Evolutionary conservation across 2,113 vertebrate species (phyloP), one percentile per base, ranked within the genome.

Genomic region (Clarias batrachus): DNA sequence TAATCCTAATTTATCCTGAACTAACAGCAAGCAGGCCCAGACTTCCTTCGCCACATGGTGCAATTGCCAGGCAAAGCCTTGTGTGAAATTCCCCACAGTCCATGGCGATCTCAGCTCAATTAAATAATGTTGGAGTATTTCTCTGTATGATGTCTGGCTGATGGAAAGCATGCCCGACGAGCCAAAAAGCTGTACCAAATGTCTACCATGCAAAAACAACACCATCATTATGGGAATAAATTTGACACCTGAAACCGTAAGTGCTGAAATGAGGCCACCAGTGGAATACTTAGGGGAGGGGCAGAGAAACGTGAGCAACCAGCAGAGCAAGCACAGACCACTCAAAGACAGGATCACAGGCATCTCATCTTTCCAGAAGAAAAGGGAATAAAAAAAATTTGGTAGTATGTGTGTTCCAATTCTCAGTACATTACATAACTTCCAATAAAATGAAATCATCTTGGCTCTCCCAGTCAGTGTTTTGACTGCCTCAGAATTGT

Each of bases 11-110:
- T 63, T 68, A 27, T 77, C 56, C 13, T 30, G 37, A 63, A 27
- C 85, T 16, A 54, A 74, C 60, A 77, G n/a, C 78, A 85, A 86
- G 60, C n/a, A 21, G 57, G 56, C 21, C 37, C 56, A 76, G 71
- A 78, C 68, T 52, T 85, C 60, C 48, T 33, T 3, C 19, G 79
- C n/a, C 30, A 57, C 79, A 85, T 59, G 56, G n/a, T 56, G 48
- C 5, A 16, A 65, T 6, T 82, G 21, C 62, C 85, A 84, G 73
- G 48, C 27, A 74, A 30, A 68, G 27, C 48, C 48, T 23, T 54
- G 48, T 81, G 48, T 79, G 41, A 83, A 80, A 83, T 83, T 83
- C 73, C 70, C 62, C 27, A 6, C 21, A 77, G 41, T 41, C 14
- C 16, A 79, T 37, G n/a, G 9, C 8, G 21, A 66, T 88, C 79